phyloP scores from a whole-genome alignment of 64 coral and sea anemone genomes.

The Dendrophyllia cribrosa region DNA sequence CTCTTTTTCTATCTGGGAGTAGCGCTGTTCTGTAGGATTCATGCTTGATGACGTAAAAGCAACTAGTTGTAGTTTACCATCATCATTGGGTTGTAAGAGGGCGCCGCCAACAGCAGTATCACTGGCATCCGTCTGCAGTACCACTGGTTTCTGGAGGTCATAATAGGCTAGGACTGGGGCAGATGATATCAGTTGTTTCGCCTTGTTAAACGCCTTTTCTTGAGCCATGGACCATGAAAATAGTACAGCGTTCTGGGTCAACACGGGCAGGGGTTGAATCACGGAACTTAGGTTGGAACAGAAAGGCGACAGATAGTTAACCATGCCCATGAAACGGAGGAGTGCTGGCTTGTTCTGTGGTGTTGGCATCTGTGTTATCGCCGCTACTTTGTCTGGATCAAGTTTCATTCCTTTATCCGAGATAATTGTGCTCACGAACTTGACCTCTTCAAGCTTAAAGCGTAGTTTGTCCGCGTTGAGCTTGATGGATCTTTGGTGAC shows the following conservation, averaged over 20 bases:
- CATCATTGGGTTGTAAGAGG: constrained; percentile 31
- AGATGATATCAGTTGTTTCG: constrained; percentile 63
- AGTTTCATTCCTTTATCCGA: constrained; percentile 43
- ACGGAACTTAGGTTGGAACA: constrained; percentile 13
- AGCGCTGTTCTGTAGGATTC: constrained; percentile 12
- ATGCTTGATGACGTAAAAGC: constrained; percentile 29
- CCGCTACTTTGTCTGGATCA: constrained; percentile 48
- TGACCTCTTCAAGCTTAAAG: constrained; percentile 11
- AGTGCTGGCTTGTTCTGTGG: constrained; percentile 40
- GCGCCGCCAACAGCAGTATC: background rate
- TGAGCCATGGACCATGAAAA: constrained; percentile 45
- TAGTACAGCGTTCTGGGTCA: constrained; percentile 45
- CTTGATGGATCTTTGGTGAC: constrained; percentile 8
- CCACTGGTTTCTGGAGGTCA: constrained; percentile 47
- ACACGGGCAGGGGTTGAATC: constrained; percentile 27
- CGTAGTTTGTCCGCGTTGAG: background rate
- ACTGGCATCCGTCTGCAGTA: constrained; percentile 37
- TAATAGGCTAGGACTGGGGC: constrained; percentile 59
- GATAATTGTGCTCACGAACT: constrained; percentile 50
- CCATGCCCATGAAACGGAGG: constrained; percentile 50
- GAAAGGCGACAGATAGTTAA: constrained; percentile 51
- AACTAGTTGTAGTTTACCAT: constrained; percentile 59
- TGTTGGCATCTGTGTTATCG: constrained; percentile 44
- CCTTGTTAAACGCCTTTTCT: constrained; percentile 68
- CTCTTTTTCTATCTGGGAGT: constrained; percentile 43